Percentiles rank a stretch among this genome's conserved stretches.
Conservation (phyloP, 1,140 invertebrate genomes). For the Drosophila tani region DNA sequence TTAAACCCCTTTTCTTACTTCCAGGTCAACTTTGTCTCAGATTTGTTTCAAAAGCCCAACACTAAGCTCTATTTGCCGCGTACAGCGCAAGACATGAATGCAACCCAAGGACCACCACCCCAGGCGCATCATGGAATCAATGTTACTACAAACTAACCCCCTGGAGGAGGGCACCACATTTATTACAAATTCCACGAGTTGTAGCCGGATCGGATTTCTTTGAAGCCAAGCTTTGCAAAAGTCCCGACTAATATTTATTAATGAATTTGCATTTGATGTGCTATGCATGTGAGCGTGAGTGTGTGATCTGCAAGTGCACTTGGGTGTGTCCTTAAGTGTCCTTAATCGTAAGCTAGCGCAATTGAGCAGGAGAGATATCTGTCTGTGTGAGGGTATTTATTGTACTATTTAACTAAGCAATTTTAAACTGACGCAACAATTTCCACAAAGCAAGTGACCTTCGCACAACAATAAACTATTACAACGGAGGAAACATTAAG, state of each 20-base stretch:
- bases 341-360: constrained; percentile 33
- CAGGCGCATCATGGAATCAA: constrained; percentile 36
- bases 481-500: constrained; percentile 30
- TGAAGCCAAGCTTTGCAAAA: constrained; percentile 39
- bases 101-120: neutral
- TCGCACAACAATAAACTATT: neutral
- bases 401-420: constrained; percentile 38
- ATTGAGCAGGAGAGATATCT: constrained; percentile 16
- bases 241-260: constrained; percentile 23
- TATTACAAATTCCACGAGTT: constrained; percentile 72
- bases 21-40: constrained; percentile 80
- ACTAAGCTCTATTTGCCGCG: constrained; percentile 65
- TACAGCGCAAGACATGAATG: constrained; percentile 65
- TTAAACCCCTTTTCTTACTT: constrained; percentile 24
- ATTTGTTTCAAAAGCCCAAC: constrained; percentile 60
- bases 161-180: constrained; percentile 6
- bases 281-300: constrained; percentile 3
- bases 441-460: constrained; percentile 42
- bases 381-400: constrained; percentile 32
- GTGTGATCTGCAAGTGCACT: constrained; percentile 45
- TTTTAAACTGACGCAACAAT: constrained; percentile 29
- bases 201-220: constrained; percentile 41
- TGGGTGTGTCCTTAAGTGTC: constrained; percentile 21
- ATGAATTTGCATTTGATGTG: constrained; percentile 24
- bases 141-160: constrained; percentile 58